Base-by-base conservation (phyloP, 2,797 vertebrate genomes). In the Bovichtus diacanthus region DNA sequence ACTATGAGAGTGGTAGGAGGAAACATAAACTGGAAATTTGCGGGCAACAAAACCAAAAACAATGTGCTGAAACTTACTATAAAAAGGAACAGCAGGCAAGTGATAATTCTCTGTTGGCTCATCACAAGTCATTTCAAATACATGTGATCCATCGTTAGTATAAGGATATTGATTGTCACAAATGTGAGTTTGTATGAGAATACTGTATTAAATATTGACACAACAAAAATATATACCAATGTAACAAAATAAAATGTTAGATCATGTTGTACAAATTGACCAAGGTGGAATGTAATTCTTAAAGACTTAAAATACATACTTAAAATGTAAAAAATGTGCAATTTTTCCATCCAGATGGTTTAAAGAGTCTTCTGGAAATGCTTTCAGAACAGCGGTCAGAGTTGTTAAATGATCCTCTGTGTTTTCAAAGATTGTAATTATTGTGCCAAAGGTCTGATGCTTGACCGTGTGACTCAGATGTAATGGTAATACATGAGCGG, bases 391-490 rank as follows among this genome's bases (percentile, higher is more conserved):
- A 59, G 47, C 15, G 61, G 60, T 49, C 46, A 72, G 29, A 43
- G 21, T 39, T 82, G 51, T 71, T 67, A 44, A 67, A 72, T 9
- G 15, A 78, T 43, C 36, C 16, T 65, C 34, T 61, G 43, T 25
- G 39, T 50, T 74, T 61, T 39, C 6, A 47, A 38, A 70, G 15
- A 60, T 49, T 3, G 7, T 68, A 74, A 68, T 83, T 75, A 53
- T 68, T 82, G 80, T 41, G 61, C 16, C 2, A 18, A 65, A 59
- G 84, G 75, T 60, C 21, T 41, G 29, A 71, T 56, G 56, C 41
- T 70, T 74, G 49, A 73, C 25, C 56, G 44, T 41, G 23, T 69
- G 59, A 76, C 58, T 77, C 9, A 43, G 23, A 79, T 69, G 36
- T 64, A 64, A 70, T 21, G 21, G 58, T 60, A 36, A 70, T 34